Conservation (phyloP, 2,888 invertebrate genomes). For the Aleiodes testaceus region DNA sequence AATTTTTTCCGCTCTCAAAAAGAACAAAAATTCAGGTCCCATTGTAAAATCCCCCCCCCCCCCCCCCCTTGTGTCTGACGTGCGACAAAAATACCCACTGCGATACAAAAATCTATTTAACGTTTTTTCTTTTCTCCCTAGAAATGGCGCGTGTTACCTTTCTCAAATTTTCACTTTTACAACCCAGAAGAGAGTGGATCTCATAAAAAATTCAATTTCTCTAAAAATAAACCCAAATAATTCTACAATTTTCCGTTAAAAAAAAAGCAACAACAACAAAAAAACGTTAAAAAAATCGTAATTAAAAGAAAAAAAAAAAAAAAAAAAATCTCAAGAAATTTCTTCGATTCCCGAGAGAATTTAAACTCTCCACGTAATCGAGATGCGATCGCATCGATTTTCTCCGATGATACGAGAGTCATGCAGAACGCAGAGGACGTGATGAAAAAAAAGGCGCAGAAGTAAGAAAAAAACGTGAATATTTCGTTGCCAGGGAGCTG, state of each 20-base stretch:
- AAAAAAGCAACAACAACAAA: not conserved
- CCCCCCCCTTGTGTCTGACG: not conserved
- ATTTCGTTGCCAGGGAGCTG: slow-evolving; percentile 43
- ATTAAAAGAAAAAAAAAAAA: slow-evolving; percentile 9
- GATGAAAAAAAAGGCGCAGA: slow-evolving; percentile 12
- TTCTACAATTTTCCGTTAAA: not conserved
- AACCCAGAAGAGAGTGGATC: not conserved
- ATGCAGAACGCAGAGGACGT: slow-evolving; percentile 20
- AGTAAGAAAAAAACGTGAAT: slow-evolving; percentile 1
- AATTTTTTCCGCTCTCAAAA: slow-evolving; percentile 38
- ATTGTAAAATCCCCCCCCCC: slow-evolving; percentile 21
- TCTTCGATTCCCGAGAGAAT: not conserved
- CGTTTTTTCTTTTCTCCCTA: not conserved
- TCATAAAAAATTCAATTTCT: slow-evolving; percentile 1
- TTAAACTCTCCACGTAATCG: slow-evolving; percentile 17
- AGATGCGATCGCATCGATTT: slow-evolving; percentile 26
- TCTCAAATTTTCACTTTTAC: slow-evolving; percentile 20
- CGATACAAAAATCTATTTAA: slow-evolving; percentile 4
- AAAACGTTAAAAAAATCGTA: not conserved
- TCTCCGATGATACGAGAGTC: slow-evolving; percentile 20
- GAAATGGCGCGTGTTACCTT: slow-evolving; percentile 6
- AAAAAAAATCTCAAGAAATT: not conserved
- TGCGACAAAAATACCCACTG: slow-evolving; percentile 5
- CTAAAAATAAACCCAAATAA: too few relatives aligned
- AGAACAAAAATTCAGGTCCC: slow-evolving; percentile 28